Base-by-base conservation (phyloP, 2,113 vertebrate genomes). In the Dasypus novemcinctus region DNA sequence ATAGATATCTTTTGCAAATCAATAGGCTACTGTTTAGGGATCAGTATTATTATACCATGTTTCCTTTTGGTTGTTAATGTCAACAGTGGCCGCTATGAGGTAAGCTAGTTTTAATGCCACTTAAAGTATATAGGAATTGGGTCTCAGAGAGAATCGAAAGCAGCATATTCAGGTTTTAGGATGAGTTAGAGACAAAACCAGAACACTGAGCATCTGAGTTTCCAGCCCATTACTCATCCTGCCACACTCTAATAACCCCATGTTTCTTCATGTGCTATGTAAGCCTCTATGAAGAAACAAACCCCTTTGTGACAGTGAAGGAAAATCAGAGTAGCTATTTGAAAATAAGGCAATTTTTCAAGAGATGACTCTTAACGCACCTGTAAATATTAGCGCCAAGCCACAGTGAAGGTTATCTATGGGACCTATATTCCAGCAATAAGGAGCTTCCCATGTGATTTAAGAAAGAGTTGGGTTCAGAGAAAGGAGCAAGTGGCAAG, bases 361-460 rank as follows among this genome's bases (percentile, higher is more conserved):
- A 74, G 87, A 87, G 61, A 90, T 85, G 91, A 92, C 87, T 57
- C 12, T 29, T 75, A 76, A n/a, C n/a, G 3, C 12, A 91, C 63
- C 79, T 94, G 61, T 43, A 96, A 86, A 97, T 93, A 4, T 31
- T 79, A 93, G 95, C 90, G 52, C 31, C 59, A 97, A 96, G 90
- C 0, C 2, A 94, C 63, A 80, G 8, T 25, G 61, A 95, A 91
- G 3, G 88, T 74, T 97, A 49, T 78, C 31, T 57, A 64, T 27
- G 69, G 81, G 94, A 87, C 4, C 74, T 78, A 36, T 17, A 49
- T 79, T 95, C 21, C 14, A 66, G 21, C 66, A 96, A 33, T 38
- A 90, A 2, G 90, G 14, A 29, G 91, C 88, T 86, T 64, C 54
- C 92, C 89, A 85, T 43, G 36, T 29, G 74, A 83, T 52, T 93